Conservation (phyloP, 2,888 invertebrate species). For the Halocaridina rubra region DNA sequence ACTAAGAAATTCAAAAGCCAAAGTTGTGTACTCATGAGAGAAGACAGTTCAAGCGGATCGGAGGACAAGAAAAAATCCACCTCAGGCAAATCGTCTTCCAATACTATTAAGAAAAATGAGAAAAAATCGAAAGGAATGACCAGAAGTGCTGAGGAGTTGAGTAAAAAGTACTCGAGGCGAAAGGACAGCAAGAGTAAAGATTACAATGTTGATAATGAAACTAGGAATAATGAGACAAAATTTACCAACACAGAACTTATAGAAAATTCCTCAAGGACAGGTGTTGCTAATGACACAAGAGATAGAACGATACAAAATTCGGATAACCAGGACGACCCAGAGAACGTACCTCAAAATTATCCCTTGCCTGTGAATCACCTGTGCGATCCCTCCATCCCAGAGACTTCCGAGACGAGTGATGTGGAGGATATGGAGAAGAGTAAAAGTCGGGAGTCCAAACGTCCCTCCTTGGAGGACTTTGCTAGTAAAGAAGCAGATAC, state of each 20-base stretch:
- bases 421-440: slow-evolving; percentile 30
- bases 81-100: background rate
- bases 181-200: background rate
- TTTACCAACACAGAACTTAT: background rate
- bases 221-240: background rate
- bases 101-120: background rate
- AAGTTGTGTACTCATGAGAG: background rate
- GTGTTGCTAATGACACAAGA: background rate
- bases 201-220: background rate
- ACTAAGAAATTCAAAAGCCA: slow-evolving; percentile 2
- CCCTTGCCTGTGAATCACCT: background rate
- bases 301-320: background rate
- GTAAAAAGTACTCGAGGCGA: background rate
- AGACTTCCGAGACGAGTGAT: slow-evolving; percentile 46
- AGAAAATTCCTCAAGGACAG: background rate
- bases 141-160: slow-evolving; percentile 15
- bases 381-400: slow-evolving; percentile 47
- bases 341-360: background rate
- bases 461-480: background rate
- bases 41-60: background rate
- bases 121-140: background rate
- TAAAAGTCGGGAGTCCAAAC: background rate
- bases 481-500: background rate
- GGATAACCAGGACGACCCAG: no score
- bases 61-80: background rate